Percentiles rank a stretch among this genome's conserved stretches.
Evolutionary conservation across 2,797 vertebrate genomes (phyloP).

Genomic region (Ctenochaetus hawaiiensis): DNA sequence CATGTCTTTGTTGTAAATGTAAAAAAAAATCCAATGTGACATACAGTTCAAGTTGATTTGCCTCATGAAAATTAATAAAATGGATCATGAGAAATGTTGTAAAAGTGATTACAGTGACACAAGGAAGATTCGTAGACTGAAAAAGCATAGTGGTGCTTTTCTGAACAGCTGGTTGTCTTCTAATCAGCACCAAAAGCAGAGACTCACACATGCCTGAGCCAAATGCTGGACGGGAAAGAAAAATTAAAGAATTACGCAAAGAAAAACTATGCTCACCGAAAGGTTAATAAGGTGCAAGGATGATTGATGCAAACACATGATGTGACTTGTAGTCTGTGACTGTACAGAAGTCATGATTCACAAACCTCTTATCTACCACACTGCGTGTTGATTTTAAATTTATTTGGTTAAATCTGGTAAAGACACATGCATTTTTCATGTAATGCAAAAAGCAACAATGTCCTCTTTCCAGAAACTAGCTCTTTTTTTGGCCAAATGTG

Average conservation of each 20-base stretch:
- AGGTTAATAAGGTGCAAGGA: constrained; percentile 7
- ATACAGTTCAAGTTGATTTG: constrained; percentile 12
- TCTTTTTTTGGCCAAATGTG: constrained; percentile 15
- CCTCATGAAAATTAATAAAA: constrained; percentile 6
- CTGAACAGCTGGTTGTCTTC: background rate
- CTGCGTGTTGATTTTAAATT: background rate
- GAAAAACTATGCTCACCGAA: background rate
- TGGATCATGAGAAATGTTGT: background rate
- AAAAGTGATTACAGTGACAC: background rate
- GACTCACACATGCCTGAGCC: background rate
- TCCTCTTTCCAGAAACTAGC: constrained; percentile 5
- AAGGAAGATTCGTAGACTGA: background rate
- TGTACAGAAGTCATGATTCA: background rate
- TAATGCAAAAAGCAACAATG: constrained; percentile 11
- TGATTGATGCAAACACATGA: constrained; percentile 6
- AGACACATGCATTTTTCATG: constrained; percentile 17
- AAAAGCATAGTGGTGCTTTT: background rate
- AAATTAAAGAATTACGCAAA: constrained; percentile 7
- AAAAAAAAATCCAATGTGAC: background rate
- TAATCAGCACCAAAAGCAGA: background rate
- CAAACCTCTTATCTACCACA: constrained; percentile 13
- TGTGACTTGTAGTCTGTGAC: background rate
- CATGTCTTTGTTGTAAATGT: constrained; percentile 2
- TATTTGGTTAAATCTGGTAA: background rate
- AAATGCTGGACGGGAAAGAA: background rate